A percentile compares a stretch with the other conserved stretches of the same genome.
phyloP scores from a whole-genome alignment of 2,888 invertebrate genomes.

The Cremastinae sp. region DNA sequence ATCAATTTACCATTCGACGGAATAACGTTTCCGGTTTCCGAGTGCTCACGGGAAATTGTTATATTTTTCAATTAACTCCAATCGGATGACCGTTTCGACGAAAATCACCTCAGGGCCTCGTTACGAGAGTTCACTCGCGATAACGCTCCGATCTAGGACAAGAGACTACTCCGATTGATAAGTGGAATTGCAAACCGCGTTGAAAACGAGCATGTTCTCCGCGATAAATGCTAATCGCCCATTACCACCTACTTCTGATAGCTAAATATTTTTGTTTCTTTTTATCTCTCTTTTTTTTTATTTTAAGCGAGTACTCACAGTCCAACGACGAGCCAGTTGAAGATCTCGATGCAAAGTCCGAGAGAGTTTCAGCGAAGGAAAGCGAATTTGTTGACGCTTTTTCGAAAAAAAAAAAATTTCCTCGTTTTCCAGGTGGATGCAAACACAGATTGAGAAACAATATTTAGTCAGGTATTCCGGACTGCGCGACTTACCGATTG shows the following conservation, averaged over 20 bases:
- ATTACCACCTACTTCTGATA: constrained; percentile 32
- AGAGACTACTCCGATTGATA: constrained; percentile 4
- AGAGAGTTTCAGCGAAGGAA: not conserved
- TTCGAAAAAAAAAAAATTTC: not conserved
- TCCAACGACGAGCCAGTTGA: too few relatives aligned
- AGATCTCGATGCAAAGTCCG: too few relatives aligned
- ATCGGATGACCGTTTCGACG: not conserved
- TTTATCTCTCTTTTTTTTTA: not conserved
- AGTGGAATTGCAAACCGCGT: not conserved
- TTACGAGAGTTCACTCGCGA: constrained; percentile 33
- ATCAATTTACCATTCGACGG: too few relatives aligned
- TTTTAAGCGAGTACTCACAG: not conserved
- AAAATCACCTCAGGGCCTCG: constrained; percentile 18
- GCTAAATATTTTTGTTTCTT: constrained; percentile 4
- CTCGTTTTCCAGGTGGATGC: not conserved
- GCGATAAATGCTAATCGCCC: constrained; percentile 26
- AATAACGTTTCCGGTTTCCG: not conserved
- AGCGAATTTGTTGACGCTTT: not conserved
- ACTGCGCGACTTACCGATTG: constrained; percentile 17
- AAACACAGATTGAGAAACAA: too few relatives aligned
- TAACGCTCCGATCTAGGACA: constrained; percentile 43
- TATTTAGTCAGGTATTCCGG: too few relatives aligned
- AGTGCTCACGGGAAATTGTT: constrained; percentile 5
- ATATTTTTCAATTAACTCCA: constrained; percentile 31
- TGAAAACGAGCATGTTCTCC: constrained; percentile 6